phyloP scores from a whole-genome alignment of 2,797 vertebrate genomes.

The Centropyge bicolor region DNA sequence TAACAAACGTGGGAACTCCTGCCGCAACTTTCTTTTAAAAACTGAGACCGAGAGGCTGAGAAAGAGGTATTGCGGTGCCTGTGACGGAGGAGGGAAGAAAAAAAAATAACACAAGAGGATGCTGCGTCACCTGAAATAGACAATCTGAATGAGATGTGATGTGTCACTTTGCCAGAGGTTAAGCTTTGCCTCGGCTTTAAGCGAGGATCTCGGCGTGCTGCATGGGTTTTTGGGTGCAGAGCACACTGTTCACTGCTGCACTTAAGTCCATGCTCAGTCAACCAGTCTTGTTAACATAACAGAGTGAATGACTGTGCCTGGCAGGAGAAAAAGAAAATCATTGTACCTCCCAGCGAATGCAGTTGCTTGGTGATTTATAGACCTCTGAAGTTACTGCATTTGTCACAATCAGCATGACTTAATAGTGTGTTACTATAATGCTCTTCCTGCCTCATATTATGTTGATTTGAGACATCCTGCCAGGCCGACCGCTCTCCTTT shows the following conservation, averaged over 20 bases:
- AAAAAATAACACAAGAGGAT: conserved; percentile 38
- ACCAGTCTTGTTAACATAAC: conserved; percentile 76
- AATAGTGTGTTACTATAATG: conserved; percentile 53
- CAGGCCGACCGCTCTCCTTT: conserved; percentile 43
- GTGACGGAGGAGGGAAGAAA: not conserved
- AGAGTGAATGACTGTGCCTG: conserved; percentile 73
- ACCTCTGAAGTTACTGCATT: conserved; percentile 70
- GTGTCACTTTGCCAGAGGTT: conserved; percentile 74
- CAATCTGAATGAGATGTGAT: conserved; percentile 66
- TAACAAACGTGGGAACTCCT: conserved; percentile 56
- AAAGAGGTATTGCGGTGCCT: conserved; percentile 38
- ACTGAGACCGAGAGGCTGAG: conserved; percentile 36
- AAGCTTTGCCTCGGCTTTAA: conserved; percentile 60
- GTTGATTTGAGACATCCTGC: conserved; percentile 56
- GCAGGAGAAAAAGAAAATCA: conserved; percentile 64
- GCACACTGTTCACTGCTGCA: conserved; percentile 53
- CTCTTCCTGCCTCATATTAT: conserved; percentile 53
- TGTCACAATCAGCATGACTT: conserved; percentile 73
- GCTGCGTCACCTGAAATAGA: conserved; percentile 71
- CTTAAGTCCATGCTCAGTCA: conserved; percentile 74
- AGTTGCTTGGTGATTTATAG: conserved; percentile 73
- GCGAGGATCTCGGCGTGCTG: conserved; percentile 51
- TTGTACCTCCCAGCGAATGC: conserved; percentile 68
- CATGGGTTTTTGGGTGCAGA: conserved; percentile 41
- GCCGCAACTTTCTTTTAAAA: conserved; percentile 52